phyloP scores from a whole-genome alignment of 2,797 vertebrate genomes.

The Melanotaenia pygmaea region DNA sequence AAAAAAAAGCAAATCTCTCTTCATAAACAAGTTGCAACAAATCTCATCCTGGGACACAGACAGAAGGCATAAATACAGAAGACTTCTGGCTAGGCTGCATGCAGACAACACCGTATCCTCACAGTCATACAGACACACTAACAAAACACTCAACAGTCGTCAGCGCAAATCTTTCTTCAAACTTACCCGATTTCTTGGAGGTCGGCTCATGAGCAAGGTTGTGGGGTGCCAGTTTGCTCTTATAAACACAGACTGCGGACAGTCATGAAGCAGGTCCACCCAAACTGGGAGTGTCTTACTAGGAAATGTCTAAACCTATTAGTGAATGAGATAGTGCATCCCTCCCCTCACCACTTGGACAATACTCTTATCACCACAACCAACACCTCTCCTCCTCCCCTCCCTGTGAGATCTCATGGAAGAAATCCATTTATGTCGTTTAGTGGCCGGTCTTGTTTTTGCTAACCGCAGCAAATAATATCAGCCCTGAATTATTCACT shows the following conservation, averaged over 20 bases:
- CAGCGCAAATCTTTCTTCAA: slow-evolving; percentile 45
- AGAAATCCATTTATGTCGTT: slow-evolving; percentile 92
- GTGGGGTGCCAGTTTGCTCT: slow-evolving; percentile 69
- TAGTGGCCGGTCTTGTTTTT: slow-evolving; percentile 83
- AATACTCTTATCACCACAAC: slow-evolving; percentile 59
- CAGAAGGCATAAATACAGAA: slow-evolving; percentile 40
- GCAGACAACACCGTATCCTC: slow-evolving; percentile 50
- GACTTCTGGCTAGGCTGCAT: slow-evolving; percentile 73
- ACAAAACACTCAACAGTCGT: slow-evolving; percentile 17
- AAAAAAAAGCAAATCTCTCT: background rate
- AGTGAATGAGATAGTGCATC: slow-evolving; percentile 78
- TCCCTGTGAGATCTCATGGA: slow-evolving; percentile 78
- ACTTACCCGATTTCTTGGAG: slow-evolving; percentile 89
- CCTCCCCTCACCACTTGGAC: slow-evolving; percentile 63
- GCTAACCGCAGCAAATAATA: slow-evolving; percentile 85
- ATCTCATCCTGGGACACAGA: slow-evolving; percentile 14
- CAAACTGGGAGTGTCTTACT: slow-evolving; percentile 88
- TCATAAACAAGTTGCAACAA: background rate
- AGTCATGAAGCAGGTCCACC: slow-evolving; percentile 77
- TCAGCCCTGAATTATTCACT: slow-evolving; percentile 96
- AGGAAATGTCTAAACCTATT: slow-evolving; percentile 86
- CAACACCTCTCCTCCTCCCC: slow-evolving; percentile 73
- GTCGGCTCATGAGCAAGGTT: slow-evolving; percentile 84
- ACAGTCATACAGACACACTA: slow-evolving; percentile 16
- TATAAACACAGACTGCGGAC: slow-evolving; percentile 81